phyloP scores from a whole-genome alignment of 2,113 vertebrate species.

The Hyperoodon ampullatus region DNA sequence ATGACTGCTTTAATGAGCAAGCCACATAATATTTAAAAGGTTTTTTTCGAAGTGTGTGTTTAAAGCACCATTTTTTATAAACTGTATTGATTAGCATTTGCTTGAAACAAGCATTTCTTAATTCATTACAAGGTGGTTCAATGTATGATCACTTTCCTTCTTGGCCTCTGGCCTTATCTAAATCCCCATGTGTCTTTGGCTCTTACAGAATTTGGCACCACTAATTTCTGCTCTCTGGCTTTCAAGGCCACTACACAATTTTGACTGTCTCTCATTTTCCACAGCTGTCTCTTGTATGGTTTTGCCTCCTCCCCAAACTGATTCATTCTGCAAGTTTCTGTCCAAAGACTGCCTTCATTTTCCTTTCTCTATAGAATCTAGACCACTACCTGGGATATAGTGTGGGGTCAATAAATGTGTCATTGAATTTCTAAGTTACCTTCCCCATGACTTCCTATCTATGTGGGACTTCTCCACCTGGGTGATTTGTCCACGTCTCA shows the following conservation, averaged over 20 bases:
- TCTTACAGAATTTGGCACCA: background rate
- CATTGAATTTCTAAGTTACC: constrained; percentile 10
- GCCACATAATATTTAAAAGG: constrained; percentile 10
- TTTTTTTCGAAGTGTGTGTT: background rate
- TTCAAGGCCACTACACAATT: background rate
- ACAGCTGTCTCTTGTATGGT: background rate
- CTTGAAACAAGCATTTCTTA: background rate
- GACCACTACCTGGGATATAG: background rate
- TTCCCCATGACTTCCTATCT: background rate
- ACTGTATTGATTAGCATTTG: background rate
- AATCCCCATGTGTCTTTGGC: background rate
- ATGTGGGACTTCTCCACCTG: background rate
- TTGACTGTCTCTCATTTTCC: background rate
- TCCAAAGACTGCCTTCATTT: background rate
- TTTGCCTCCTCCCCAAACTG: background rate
- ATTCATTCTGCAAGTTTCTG: background rate
- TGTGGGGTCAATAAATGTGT: background rate
- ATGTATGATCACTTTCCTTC: background rate
- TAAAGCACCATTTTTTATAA: background rate
- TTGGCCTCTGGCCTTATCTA: background rate
- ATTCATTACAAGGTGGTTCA: background rate
- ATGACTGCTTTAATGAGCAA: constrained; percentile 65
- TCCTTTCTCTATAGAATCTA: background rate
- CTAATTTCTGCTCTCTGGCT: background rate
- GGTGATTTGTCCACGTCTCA: background rate